Base-by-base conservation (phyloP, 2,888 invertebrate genomes). In the Drosophila sordidula region DNA sequence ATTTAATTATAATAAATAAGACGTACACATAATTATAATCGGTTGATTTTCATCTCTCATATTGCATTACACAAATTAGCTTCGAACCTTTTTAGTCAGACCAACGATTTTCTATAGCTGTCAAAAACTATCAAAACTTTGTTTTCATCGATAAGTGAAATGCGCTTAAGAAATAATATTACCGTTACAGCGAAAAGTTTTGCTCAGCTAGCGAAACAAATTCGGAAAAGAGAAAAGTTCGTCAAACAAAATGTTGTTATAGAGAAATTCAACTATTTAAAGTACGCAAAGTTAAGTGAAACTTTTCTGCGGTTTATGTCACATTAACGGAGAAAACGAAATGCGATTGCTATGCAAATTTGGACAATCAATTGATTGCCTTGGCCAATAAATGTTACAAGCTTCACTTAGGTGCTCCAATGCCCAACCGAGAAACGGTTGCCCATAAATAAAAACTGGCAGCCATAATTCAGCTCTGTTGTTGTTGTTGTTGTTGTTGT, bases 381-480 rank as follows among this genome's bases (percentile, higher is more conserved):
- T 14, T 14, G 39, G 51, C 41, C 29, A 55, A 62, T 59, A 42
- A 44, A 46, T 72, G 64, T 73, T 70, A 54, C 70, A 61, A 57
- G 61, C 49, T 63, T 54, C 41, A 55, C 22, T 49, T 32, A 52
- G 47, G 36, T 51, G 47, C 41, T 41, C 6, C 25, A 47, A 56
- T 71, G 72, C 62, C 50, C 68, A 16, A 22, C 50, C 29, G 36
- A 12, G 16, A 29, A 34, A 45, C 29, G 26, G 38, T 39, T 46
- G 50, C 26, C 38, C 52, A 70, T 80, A 80, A 70, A 78, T 69
- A 69, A 78, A 69, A 69, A 54, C 59, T 55, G 63, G 26, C 64
- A 47, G 63, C 49, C 55, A 79, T 81, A 81, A 83, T 70, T 74
- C 66, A 76, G 47, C 41, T 51, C 36, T 34, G 45, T 51, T 68